Evolutionary conservation across 2,888 invertebrate species (phyloP), one percentile per base, ranked within the genome.

Genomic region (Miltochrista miniata): DNA sequence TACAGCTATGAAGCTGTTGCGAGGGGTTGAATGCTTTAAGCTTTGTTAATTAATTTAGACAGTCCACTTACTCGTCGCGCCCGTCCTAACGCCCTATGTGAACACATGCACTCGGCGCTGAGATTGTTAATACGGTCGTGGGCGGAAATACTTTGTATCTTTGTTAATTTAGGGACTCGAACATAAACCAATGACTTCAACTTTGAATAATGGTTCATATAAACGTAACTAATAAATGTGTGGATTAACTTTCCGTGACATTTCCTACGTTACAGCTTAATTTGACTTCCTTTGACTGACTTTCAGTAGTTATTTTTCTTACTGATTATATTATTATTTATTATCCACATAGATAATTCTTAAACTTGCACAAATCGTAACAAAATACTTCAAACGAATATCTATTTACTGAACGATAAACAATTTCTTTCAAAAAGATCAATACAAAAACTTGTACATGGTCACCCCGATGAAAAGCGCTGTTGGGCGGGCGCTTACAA

Each of bases 21-120:
- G 58, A 60, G 74, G 69, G 74, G 69, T 67, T 65, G 65, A 69
- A 72, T 70, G 66, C 68, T 64, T 66, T 76, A 74, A 81, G 81
- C 81, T 82, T 79, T 72, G 76, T 81, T 88, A 88, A 90, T 90
- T 90, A 88, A 87, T 89, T 88, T 80, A 82, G 85, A 85, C 86
- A 84, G 83, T 79, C 83, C 86, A 83, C 86, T 86, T 83, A 83
- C 69, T 74, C 78, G 64, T 62, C 73, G 71, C 72, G 74, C 74
- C 72, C 73, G 69, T 74, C 78, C 64, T 62, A 73, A 70, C 72
- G 76, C 79, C 66, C 74, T 74, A 64, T 70, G 73, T 68, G 76
- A 79, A 79, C 83, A 82, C 70, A 77, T 81, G 77, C 79, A 79
- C 68, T 79, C 67, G 74, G 73, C 74, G 73, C 66, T 51, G 66